Conservation (phyloP, 2,113 vertebrate species). For the Glaucomys volans region DNA sequence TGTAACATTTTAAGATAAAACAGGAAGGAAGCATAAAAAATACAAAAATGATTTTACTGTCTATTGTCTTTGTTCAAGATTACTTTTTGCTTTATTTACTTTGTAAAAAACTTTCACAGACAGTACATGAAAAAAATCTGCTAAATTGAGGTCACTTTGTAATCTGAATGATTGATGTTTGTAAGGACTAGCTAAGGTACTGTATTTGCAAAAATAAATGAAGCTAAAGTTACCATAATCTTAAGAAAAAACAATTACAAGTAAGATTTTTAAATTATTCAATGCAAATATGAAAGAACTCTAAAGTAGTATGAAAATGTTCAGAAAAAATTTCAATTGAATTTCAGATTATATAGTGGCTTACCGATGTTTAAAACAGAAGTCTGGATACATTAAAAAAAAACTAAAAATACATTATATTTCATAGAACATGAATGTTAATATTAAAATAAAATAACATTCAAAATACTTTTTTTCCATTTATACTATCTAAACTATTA, state of each 20-base stretch:
- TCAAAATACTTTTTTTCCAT: background rate
- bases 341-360: background rate
- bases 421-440: background rate
- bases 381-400: background rate
- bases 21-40: background rate
- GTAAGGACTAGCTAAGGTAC: background rate
- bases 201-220: conserved; percentile 14
- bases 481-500: background rate
- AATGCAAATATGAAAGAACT: background rate
- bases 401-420: background rate
- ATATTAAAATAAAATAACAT: background rate
- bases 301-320: background rate
- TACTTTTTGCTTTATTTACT: background rate
- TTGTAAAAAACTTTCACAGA: background rate
- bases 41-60: background rate
- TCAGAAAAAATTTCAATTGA: background rate
- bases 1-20: background rate
- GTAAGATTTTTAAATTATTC: background rate
- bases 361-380: background rate
- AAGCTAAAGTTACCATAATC: background rate
- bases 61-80: background rate
- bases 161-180: background rate
- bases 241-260: background rate
- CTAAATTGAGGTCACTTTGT: background rate
- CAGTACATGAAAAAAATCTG: background rate